Evolutionary conservation across 2,888 invertebrate genomes (phyloP).

Genomic region (Mantis religiosa): DNA sequence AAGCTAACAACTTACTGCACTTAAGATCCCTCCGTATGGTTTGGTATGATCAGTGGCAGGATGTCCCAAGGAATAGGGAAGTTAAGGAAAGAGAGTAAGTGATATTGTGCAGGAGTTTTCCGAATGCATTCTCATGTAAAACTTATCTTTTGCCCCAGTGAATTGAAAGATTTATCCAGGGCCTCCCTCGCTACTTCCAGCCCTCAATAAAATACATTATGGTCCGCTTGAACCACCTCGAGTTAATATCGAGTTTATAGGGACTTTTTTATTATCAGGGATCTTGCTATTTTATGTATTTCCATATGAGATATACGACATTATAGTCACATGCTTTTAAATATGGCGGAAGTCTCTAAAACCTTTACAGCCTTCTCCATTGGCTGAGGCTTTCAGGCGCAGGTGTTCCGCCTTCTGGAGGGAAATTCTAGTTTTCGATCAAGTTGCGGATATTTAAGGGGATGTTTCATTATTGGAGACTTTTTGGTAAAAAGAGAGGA

Average conservation of each 20-base stretch:
- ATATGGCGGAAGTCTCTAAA: neutral
- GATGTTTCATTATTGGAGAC: neutral
- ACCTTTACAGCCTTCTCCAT: neutral
- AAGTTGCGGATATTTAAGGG: neutral
- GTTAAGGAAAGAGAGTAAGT: neutral
- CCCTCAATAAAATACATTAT: neutral
- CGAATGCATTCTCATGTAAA: conserved; percentile 11
- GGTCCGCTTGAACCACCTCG: neutral
- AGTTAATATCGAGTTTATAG: neutral
- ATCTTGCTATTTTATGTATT: neutral
- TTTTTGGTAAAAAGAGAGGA: neutral
- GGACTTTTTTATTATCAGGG: neutral
- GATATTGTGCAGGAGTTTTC: neutral
- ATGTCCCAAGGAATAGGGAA: neutral
- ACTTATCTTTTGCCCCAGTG: conserved; percentile 12
- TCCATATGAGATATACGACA: neutral
- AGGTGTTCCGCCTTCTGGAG: neutral
- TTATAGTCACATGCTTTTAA: neutral
- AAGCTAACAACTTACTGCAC: no score
- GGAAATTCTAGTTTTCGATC: neutral
- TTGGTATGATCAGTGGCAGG: neutral
- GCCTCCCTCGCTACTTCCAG: neutral
- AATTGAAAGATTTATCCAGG: conserved; percentile 13
- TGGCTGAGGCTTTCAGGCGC: neutral
- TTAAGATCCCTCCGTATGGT: no score